phyloP scores from a whole-genome alignment of 2,797 vertebrate species.

The Crypturellus tataupa region DNA sequence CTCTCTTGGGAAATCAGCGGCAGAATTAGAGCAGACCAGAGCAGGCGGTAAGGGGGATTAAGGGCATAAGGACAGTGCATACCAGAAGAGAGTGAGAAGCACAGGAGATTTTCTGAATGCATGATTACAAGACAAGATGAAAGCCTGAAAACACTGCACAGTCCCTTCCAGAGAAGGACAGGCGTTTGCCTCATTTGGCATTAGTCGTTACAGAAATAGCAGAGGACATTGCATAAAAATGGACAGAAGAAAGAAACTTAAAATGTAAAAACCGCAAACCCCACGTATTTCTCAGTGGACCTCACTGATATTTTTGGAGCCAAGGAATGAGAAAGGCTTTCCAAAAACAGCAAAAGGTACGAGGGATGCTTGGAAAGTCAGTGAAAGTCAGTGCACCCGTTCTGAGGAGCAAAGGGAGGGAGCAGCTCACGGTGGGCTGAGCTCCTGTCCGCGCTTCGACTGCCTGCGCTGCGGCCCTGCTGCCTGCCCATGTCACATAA shows the following conservation, averaged over 20 bases:
- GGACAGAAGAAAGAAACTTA: not conserved
- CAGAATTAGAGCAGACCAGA: fast-evolving
- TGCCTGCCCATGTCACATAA: no score
- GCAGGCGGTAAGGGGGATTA: not conserved
- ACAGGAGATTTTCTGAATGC: not conserved
- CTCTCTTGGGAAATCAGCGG: not conserved
- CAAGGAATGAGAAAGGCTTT: not conserved
- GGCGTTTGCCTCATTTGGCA: fast-evolving
- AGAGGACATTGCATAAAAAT: not conserved
- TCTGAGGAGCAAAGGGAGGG: not conserved
- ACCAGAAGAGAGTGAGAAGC: not conserved
- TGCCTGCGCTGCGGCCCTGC: not conserved
- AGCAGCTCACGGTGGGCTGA: not conserved
- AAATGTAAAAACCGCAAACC: not conserved
- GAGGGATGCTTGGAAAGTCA: not conserved
- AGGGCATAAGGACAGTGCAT: not conserved
- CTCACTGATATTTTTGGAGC: not conserved
- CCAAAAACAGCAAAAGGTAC: not conserved
- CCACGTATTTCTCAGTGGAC: fast-evolving
- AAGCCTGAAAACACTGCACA: not conserved
- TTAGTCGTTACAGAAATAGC: not conserved
- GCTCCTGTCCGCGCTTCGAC: not conserved
- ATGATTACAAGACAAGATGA: not conserved
- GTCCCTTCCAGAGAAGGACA: not conserved
- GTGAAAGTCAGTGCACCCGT: not conserved